Base-by-base conservation (phyloP, 2,113 vertebrate genomes). In the Chionomys nivalis region DNA sequence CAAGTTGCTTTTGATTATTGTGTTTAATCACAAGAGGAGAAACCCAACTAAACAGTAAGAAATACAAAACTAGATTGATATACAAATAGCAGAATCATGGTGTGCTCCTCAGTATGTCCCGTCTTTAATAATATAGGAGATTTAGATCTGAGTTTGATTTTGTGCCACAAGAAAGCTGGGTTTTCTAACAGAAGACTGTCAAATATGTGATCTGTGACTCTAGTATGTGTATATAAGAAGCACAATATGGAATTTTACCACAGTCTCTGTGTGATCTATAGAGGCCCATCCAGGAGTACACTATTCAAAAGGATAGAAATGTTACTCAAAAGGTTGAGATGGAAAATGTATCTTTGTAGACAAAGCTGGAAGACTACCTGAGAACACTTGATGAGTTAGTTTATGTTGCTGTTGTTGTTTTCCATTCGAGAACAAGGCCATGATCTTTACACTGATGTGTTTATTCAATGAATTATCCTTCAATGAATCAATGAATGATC, bases 151-250 rank as follows among this genome's bases (percentile, higher is more conserved):
- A 99, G 99, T 85, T 97, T 99, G 95, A 99, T 99, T 72, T 99
- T 99, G 63, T 99, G 99, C 91, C 98, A 99, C 98, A 99, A 99
- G 96, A 99, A 99, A 98, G 99, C 99, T 8, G 99, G 99, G 47
- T 99, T 99, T 1, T 39, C 68, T 49, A 75, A 28, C 16, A 2
- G 66, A 87, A 58, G 14, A 73, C 7, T 55, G 23, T 28, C 68
- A 89, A 75, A 5, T 58, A 1, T 52, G 31, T 72, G 13, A 55
- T n/a, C 21, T 72, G 47, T 88, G 68, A 73, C 3, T 73, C 49
- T 39, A 8, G 7, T 70, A 8, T 33, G 33, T 39, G 33, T n/a
- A 55, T 17, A 24, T 55, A 17, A 73, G 39, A 17, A 55, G 23
- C 23, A 55, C 21, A 31, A 66, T 33, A 66, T n/a, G 4, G 23